A percentile compares a stretch with the other conserved stretches of the same genome.
phyloP scores from a whole-genome alignment of 2,113 vertebrate genomes.

The Rhizomys pruinosus region DNA sequence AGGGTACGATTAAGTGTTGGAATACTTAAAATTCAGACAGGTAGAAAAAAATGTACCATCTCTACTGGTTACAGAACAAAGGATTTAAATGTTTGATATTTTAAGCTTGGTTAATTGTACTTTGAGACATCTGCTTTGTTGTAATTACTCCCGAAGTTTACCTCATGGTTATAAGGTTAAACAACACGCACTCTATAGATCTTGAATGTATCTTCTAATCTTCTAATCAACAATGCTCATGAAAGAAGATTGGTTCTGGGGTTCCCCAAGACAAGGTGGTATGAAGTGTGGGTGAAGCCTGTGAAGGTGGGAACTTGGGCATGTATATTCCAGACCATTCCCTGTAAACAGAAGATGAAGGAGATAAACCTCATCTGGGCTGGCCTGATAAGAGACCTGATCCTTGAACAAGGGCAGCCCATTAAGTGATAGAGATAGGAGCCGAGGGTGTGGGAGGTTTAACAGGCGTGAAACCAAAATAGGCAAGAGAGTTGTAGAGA shows the following conservation, averaged over 20 bases:
- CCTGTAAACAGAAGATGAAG: not conserved
- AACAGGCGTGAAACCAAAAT: not conserved
- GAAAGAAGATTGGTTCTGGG: constrained; percentile 8
- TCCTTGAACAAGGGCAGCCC: not conserved
- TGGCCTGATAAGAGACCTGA: not conserved
- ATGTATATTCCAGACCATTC: not conserved
- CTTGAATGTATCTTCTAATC: not conserved
- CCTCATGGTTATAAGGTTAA: not conserved
- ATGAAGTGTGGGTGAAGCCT: not conserved
- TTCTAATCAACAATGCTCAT: not conserved
- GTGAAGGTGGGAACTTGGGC: not conserved
- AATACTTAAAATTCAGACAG: constrained; percentile 36
- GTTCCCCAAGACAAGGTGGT: not conserved
- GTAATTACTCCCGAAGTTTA: constrained; percentile 28
- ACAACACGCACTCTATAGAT: not conserved
- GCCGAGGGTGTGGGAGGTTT: not conserved
- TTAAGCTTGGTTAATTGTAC: constrained; percentile 14
- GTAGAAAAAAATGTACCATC: not conserved
- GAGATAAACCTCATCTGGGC: not conserved
- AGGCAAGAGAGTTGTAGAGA: not conserved
- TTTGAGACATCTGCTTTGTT: not conserved
- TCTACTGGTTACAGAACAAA: not conserved
- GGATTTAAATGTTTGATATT: not conserved
- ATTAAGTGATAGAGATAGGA: not conserved
- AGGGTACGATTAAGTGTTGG: constrained; percentile 21